A percentile compares a stretch with the other conserved stretches of the same genome.
These are phyloP conservation scores for Scaptomyza hsui DNA, from an alignment of 1,140 invertebrate genomes.

Conservation along the genomic window DNA sequence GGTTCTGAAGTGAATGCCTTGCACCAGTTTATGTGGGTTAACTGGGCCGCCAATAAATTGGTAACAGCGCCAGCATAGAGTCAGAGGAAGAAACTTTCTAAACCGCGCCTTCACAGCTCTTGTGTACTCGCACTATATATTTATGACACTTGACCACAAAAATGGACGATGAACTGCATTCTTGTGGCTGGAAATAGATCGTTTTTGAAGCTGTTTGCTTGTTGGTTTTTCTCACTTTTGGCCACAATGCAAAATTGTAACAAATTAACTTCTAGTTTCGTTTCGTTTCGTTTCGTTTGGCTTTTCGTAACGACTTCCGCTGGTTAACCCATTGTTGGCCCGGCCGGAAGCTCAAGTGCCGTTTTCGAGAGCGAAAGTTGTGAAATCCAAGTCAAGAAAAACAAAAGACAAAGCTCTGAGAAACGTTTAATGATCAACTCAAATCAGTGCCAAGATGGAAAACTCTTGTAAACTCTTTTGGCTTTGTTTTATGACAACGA, in stretches of 20 bases:
- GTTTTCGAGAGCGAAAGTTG: constrained; percentile 71
- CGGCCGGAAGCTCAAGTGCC: constrained; percentile 56
- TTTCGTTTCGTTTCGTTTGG: constrained; percentile 47
- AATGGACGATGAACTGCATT: constrained; percentile 52
- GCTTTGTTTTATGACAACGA: not conserved
- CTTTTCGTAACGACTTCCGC: constrained; percentile 67
- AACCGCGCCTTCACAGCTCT: constrained; percentile 59
- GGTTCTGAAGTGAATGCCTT: constrained; percentile 73
- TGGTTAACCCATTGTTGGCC: constrained; percentile 66
- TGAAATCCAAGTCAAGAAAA: constrained; percentile 55
- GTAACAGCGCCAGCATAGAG: not conserved
- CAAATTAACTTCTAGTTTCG: constrained; percentile 71
- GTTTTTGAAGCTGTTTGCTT: constrained; percentile 4
- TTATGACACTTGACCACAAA: constrained; percentile 77
- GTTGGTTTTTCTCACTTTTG: constrained; percentile 48
- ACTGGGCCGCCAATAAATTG: constrained; percentile 51
- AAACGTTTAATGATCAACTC: not conserved
- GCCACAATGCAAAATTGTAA: constrained; percentile 65
- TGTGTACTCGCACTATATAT: too few species aligned
- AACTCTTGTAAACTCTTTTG: constrained; percentile 47
- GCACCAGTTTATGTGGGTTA: constrained; percentile 69
- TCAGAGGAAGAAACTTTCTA: constrained; percentile 65
- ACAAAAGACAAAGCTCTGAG: constrained; percentile 17
- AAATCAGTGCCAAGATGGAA: constrained; percentile 53
- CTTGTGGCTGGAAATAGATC: constrained; percentile 34